These are phyloP conservation scores for Phania funesta DNA, from an alignment of 2,888 invertebrate species.

Conservation along the genomic window DNA sequence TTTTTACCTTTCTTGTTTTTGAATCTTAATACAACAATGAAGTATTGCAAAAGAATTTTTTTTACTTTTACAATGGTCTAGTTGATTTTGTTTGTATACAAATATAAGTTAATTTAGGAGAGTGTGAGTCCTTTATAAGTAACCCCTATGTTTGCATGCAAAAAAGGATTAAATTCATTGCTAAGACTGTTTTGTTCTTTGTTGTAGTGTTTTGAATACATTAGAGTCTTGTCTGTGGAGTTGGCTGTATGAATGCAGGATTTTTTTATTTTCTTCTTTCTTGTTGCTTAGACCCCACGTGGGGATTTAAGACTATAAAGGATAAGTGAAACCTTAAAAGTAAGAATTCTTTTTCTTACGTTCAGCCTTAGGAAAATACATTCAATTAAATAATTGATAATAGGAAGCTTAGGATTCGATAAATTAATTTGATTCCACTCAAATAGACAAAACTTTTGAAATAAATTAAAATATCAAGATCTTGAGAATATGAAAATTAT, in stretches of 20 bases:
- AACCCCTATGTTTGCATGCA: conserved; percentile 18
- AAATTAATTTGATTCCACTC: not conserved
- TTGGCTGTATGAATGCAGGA: not conserved
- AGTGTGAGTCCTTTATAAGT: not conserved
- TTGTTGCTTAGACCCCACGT: not conserved
- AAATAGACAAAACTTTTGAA: no score
- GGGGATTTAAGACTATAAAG: not conserved
- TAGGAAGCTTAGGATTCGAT: not conserved
- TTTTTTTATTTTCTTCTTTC: not conserved
- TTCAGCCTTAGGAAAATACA: not conserved
- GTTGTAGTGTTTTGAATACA: conserved; percentile 3
- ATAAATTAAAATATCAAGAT: no score
- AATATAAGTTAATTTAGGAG: not conserved
- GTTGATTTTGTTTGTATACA: not conserved
- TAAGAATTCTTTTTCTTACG: not conserved
- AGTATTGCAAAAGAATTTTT: not conserved
- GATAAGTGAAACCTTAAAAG: conserved; percentile 5
- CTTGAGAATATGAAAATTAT: no score
- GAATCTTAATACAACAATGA: no score
- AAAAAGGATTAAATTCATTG: conserved; percentile 41
- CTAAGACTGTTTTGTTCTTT: not conserved
- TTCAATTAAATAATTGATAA: not conserved
- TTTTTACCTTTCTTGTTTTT: not conserved
- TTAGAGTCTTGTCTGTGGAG: not conserved
- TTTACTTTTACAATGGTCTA: not conserved